Base-by-base conservation (phyloP, 2,797 vertebrate species). In the Halcyon leucocephala region DNA sequence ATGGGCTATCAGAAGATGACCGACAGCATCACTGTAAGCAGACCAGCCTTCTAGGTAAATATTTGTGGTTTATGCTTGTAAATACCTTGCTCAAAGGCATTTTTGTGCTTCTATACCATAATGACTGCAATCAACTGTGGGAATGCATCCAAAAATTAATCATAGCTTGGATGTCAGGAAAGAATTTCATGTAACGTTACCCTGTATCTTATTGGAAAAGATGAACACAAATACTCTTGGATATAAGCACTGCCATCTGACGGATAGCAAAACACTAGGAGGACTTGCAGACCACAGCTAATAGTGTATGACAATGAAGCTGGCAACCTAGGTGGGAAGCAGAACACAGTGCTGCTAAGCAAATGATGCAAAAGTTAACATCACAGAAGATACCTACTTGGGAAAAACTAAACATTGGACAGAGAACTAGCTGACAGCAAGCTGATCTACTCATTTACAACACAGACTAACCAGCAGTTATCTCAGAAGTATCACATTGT, bases 1-100 rank as follows among this genome's bases (percentile, higher is more conserved):
- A 92, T 28, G 82, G 70, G n/a, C 70, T 48, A 92, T 92, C 83
- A 60, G 61, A 87, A 86, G 64, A 86, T 52, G 51, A 83, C 92
- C 11, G 0, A 52, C 54, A 94, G 85, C 70, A 11, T 93, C 49
- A 26, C 83, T 89, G 44, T 29, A 31, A 94, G 83, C 89, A 95
- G 86, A 95, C 72, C 58, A 66, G 61, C 81, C 93, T 97, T 89
- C 89, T 57, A 92, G 94, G 88, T 94, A 95, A 96, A 71, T 84
- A 83, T 86, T 79, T 84, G 57, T 93, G 69, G 55, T 95, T 94
- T 93, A 44, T 87, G 60, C 28, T 93, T 49, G 28, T 69, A 62
- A 86, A 88, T 83, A 83, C 51, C 44, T 76, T 77, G 74, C 93
- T 90, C 21, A 65, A 49, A 94, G 93, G 62, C 44, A 42, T 83